Base-by-base conservation (phyloP, 1,140 invertebrate genomes). In the Gryon sp. region DNA sequence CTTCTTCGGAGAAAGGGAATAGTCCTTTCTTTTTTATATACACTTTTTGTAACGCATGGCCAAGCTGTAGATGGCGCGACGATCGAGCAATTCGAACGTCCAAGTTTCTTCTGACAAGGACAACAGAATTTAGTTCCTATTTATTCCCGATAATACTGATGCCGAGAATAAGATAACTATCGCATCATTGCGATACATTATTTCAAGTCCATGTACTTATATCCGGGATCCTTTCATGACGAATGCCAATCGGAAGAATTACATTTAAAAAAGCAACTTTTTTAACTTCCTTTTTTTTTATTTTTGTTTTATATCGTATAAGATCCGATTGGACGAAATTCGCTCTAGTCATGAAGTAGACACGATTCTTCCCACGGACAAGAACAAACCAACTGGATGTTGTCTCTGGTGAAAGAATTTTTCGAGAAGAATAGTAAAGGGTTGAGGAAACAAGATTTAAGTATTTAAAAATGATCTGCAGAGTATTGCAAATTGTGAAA, bases 71-170 rank as follows among this genome's bases (percentile, higher is more conserved):
- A 38, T 38, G 50, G 24, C 41, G 50, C 32, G 34, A 2, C n/a
- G 30, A 2, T 50, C 20, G 41, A 9, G 19, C n/a, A 43, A 40
- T 4, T 19, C 41, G 8, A 18, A 18, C 22, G 8, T 7, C 32
- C n/a, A n/a, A n/a, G 9, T n/a, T 15, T 45, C 9, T 50, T 41
- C 19, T 22, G 45, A 38, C 50, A 20, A 65, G 38, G 55, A 66
- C 62, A 62, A 76, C 11, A 66, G 43, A 78, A 76, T 55, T 83
- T 83, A 86, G 82, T 87, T 87, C 85, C 85, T 86, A 87, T 79
- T 76, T 78, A 72, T 73, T 80, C 70, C 69, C 66, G 80, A 63
- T 75, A 76, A 68, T 59, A 59, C 52, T 66, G 28, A 57, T 77
- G 52, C 66, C 59, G 60, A 59, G 22, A 38, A 66, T 60, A 59